Base-by-base conservation (phyloP, 1,140 invertebrate species). In the Drosophila novamexicana region DNA sequence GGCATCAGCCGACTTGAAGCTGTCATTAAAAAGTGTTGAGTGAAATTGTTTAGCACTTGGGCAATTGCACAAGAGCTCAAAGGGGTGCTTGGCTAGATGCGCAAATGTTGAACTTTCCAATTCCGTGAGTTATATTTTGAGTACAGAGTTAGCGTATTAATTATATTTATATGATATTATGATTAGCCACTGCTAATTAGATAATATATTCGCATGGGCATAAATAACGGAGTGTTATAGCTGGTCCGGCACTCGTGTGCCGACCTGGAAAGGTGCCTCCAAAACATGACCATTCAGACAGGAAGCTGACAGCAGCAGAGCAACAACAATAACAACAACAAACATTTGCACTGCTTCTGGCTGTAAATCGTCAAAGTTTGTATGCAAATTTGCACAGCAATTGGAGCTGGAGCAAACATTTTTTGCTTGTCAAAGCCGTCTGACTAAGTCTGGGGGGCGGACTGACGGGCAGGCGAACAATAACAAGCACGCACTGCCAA, bases 281-380 rank as follows among this genome's bases (percentile, higher is more conserved):
- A 61, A 61, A 53, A 36, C 56, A 54, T 29, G 22, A 32, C 29
- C 45, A 53, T 50, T 81, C 22, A 29, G 78, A 75, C 82, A 78
- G 83, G 83, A 86, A 86, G 79, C 72, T 63, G 47, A 7, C 42
- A 64, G 63, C 61, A 32, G n/a, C 42, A 56, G 36, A 58, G 39
- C n/a, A 29, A 9, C 14, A 61, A 37, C n/a, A 29, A 9, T 14
- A 61, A 37, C 29, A 70, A 50, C 4, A 29, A 47, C 40, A 62
- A 44, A 50, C 40, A 63, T 47, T 70, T 63, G 36, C 50, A 34
- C n/a, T 40, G 57, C 44, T 42, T 66, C 44, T 37, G 53, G 39
- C 34, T 18, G 52, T 75, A 78, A 77, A 78, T 75, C 67, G 75
- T 83, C 69, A 77, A 66, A 88, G 83, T 89, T 83, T 65, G 58